Evolutionary conservation across 2,797 vertebrate genomes (phyloP).

Genomic region (Varecia variegata): DNA sequence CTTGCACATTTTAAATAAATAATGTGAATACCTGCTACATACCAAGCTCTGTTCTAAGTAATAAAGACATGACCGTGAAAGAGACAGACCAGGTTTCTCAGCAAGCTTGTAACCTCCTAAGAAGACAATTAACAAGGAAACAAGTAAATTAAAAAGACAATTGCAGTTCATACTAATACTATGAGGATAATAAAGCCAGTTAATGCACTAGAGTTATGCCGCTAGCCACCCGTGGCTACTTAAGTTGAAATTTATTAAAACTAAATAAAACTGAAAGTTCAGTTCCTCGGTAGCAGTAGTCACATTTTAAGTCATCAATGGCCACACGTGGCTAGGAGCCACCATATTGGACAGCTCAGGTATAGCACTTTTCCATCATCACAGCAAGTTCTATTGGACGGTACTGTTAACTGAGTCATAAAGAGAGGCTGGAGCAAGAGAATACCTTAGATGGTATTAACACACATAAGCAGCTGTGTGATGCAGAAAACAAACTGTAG

Average conservation of each 20-base stretch:
- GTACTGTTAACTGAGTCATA: not conserved
- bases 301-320: not conserved
- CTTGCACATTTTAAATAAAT: not conserved
- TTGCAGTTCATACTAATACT: not conserved
- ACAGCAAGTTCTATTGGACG: not conserved
- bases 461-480: not conserved
- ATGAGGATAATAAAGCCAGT: not conserved
- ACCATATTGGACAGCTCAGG: not conserved
- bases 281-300: not conserved
- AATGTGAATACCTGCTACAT: not conserved
- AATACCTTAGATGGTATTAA: not conserved
- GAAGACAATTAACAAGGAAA: not conserved
- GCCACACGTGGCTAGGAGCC: too few species aligned
- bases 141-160: not conserved
- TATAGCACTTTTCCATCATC: not conserved
- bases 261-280: not conserved
- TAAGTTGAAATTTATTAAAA: not conserved
- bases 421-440: not conserved
- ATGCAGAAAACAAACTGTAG: not conserved
- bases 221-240: not conserved
- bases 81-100: not conserved
- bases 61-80: not conserved
- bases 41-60: not conserved
- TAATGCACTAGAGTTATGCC: not conserved
- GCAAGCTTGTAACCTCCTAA: not conserved